Conservation (phyloP, 2,888 invertebrate species). For the Pseudoips prasinana region DNA sequence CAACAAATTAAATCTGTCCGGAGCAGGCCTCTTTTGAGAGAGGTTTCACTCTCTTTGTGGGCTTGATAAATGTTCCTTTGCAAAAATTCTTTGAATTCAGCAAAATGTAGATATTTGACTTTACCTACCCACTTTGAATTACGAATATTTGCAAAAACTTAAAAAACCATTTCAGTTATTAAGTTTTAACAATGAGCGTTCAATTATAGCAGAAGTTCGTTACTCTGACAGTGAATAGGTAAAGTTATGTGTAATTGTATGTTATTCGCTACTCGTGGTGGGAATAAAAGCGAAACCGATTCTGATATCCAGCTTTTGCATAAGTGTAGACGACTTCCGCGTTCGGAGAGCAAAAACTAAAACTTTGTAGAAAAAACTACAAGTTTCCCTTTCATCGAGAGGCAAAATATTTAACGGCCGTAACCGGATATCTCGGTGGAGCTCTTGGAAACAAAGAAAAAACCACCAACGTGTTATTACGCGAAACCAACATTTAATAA, state of each 20-base stretch:
- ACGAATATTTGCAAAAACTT: constrained; percentile 57
- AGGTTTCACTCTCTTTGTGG: constrained; percentile 81
- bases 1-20: constrained; percentile 82
- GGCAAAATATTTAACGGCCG: constrained; percentile 80
- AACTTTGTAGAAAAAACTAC: constrained; percentile 69
- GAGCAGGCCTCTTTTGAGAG: constrained; percentile 80
- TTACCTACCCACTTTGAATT: constrained; percentile 62
- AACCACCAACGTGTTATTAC: constrained; percentile 81
- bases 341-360: constrained; percentile 71
- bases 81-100: constrained; percentile 74
- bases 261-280: constrained; percentile 55
- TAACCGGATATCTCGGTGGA: constrained; percentile 77
- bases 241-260: constrained; percentile 62
- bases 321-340: constrained; percentile 76
- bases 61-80: constrained; percentile 80
- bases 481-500: constrained; percentile 81
- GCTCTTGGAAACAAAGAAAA: constrained; percentile 78
- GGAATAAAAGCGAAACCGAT: constrained; percentile 73
- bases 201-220: constrained; percentile 54
- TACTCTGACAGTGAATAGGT: constrained; percentile 43
- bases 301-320: constrained; percentile 73
- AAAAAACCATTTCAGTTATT: constrained; percentile 48
- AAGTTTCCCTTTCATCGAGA: constrained; percentile 79
- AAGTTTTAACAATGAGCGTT: constrained; percentile 51
- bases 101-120: constrained; percentile 66